Conservation (phyloP, 2,888 invertebrate species). For the Cabera pusaria region DNA sequence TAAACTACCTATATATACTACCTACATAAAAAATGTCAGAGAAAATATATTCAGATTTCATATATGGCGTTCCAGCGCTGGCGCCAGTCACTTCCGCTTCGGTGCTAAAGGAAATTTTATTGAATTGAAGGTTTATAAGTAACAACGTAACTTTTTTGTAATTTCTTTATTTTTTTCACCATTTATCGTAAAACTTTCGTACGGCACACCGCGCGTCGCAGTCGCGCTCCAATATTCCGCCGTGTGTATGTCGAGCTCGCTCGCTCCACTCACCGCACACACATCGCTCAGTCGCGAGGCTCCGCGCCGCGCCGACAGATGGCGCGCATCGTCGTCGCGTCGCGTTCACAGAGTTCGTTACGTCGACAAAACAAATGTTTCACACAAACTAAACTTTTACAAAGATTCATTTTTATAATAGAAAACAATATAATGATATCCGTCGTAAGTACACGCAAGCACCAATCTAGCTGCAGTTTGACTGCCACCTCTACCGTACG, state of each 20-base stretch:
- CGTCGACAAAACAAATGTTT: conserved; percentile 19
- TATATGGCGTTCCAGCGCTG: no score
- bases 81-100: no score
- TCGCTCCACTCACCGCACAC: conserved; percentile 22
- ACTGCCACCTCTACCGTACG: conserved; percentile 62
- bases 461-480: conserved; percentile 72
- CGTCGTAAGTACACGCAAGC: conserved; percentile 80
- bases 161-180: conserved; percentile 82
- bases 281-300: conserved; percentile 39
- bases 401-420: conserved; percentile 52
- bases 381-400: conserved; percentile 62
- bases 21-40: no score
- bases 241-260: conserved; percentile 74
- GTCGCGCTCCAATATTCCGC: conserved; percentile 77
- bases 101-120: no score
- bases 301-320: conserved; percentile 44
- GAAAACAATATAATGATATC: conserved; percentile 66
- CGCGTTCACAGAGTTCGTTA: conserved; percentile 37
- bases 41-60: no score
- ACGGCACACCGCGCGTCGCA: conserved; percentile 79
- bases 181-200: conserved; percentile 83
- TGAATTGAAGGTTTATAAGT: no score
- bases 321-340: no score
- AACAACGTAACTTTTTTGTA: conserved; percentile 63
- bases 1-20: no score